Conservation (phyloP, 1,140 invertebrate species). For the Homalodisca vitripennis region DNA sequence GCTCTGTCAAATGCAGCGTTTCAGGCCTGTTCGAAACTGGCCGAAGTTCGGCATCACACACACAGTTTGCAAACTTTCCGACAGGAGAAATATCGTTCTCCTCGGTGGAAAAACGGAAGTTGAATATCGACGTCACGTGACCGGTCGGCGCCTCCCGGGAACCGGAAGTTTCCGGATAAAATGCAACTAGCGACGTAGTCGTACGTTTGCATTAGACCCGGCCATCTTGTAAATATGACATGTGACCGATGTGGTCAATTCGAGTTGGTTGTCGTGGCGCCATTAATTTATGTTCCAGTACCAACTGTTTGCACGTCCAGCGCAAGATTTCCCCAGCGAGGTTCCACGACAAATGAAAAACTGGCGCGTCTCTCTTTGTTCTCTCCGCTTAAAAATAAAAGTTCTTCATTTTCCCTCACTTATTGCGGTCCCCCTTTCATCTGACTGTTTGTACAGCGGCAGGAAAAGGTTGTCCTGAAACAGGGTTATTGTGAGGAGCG, state of each 20-base stretch:
- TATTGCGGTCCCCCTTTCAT: conserved; percentile 13
- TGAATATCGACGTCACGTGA: too few relatives aligned
- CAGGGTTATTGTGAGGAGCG: too few relatives aligned
- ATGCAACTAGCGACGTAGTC: conserved; percentile 1
- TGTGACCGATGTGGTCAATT: conserved; percentile 33
- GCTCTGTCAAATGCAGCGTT: too few relatives aligned
- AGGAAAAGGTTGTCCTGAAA: background rate
- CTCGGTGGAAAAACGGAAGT: too few relatives aligned
- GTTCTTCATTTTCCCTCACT: conserved; percentile 12
- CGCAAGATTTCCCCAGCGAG: conserved; percentile 32
- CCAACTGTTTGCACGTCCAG: conserved; percentile 26
- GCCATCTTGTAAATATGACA: conserved; percentile 32
- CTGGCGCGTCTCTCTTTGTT: conserved; percentile 32
- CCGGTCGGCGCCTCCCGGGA: background rate
- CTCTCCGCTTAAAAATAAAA: conserved; percentile 5
- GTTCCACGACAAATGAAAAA: conserved; percentile 33
- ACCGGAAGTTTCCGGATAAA: background rate
- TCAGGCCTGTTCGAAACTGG: too few relatives aligned
- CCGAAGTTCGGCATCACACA: too few relatives aligned
- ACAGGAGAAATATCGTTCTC: too few relatives aligned
- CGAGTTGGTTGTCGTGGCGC: background rate
- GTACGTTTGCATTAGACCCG: conserved; percentile 4
- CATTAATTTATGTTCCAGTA: conserved; percentile 32
- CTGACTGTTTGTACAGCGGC: background rate
- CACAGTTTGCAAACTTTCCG: too few relatives aligned